Base-by-base conservation (phyloP, 2,888 invertebrate species). In the Drosophila longiperda region DNA sequence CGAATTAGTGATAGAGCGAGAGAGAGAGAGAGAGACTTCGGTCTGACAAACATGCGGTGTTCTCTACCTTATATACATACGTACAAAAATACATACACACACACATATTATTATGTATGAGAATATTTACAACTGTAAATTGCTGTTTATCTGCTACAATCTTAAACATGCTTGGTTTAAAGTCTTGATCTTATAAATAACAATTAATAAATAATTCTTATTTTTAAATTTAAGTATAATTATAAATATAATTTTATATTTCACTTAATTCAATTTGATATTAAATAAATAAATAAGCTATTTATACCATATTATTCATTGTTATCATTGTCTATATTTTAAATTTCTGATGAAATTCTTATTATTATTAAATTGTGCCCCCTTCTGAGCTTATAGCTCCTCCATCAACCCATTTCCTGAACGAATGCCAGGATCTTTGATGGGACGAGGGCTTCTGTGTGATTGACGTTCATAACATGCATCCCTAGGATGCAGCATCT, bases 21-120 rank as follows among this genome's bases (percentile, higher is more conserved):
- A 12, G 12, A 9, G 49, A 36, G 45, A 45, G 32, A 20, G 40
- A 60, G 26, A 23, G 32, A 20, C 8, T 3, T 38, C 48, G 53
- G 55, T 15, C 34, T 26, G 45, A 36, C 32, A 11, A 11, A 48
- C 20, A 7, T 23, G 32, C 20, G 9, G 11, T 26, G 23, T 53
- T 66, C 53, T 52, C 49, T 69, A 34, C 26, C 23, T 48, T 42
- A n/a, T 23, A 26, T 23, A 20, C 29, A 29, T n/a, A 15, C 17
- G 33, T 36, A 40, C 40, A 33, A 12, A 29, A 0, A 17, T 12
- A 15, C 9, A 20, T 20, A 52, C 34, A 57, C 40, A 34, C 48
- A 15, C 40, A 29, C 1, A 32, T 20, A 23, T 20, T 20, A 52
- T 15, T 15, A 38, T 32, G 38, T 55, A 45, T n/a, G 26, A 0